phyloP scores from a whole-genome alignment of 2,888 invertebrate species.

The Phengaris alcon region DNA sequence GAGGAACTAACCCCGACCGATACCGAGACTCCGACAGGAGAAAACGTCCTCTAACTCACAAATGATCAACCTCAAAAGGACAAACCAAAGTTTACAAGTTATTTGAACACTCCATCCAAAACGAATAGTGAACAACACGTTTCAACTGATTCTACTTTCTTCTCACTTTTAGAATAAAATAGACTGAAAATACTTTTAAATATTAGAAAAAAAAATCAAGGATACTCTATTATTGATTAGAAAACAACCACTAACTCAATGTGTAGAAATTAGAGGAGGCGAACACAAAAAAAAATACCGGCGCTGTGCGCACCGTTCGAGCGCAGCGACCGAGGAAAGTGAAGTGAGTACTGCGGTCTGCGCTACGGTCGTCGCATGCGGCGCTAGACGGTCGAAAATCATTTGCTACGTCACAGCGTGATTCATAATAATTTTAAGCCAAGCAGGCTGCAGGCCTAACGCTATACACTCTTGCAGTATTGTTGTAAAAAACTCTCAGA shows the following conservation, averaged over 20 bases:
- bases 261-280: neutral
- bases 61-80: constrained; percentile 21
- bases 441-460: constrained; percentile 14
- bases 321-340: constrained; percentile 47
- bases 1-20: constrained; percentile 53
- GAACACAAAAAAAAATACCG: neutral
- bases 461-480: neutral
- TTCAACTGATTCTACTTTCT: constrained; percentile 12
- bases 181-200: neutral
- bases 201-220: neutral
- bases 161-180: neutral
- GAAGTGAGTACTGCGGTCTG: constrained; percentile 41
- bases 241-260: neutral
- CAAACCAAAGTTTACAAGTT: constrained; percentile 1
- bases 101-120: constrained; percentile 12
- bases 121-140: constrained; percentile 14
- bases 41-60: constrained; percentile 53
- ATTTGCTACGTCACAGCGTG: constrained; percentile 40
- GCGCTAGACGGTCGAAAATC: constrained; percentile 35
- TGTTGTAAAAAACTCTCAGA: neutral
- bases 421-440: constrained; percentile 35
- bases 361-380: constrained; percentile 36
- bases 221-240: neutral
- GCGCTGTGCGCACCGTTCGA: constrained; percentile 45
- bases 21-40: constrained; percentile 50